Percentiles rank a stretch among this genome's conserved stretches.
Conservation (phyloP, 2,797 vertebrate species). For the Danio tinwini region DNA sequence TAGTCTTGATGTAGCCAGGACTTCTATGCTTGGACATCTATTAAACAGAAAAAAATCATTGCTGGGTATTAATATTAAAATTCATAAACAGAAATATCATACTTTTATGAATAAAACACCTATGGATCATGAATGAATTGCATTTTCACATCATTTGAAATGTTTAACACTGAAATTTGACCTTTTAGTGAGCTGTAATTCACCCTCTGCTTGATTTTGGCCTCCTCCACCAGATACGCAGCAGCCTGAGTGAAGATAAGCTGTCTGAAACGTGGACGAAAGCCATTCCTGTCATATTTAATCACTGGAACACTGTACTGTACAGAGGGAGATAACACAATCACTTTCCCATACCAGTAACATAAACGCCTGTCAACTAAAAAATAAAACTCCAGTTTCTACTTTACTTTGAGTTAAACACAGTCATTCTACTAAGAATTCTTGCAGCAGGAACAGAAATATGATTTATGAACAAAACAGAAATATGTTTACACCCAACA, state of each 20-base stretch:
- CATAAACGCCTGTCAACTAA: neutral
- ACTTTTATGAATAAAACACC: neutral
- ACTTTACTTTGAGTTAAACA: neutral
- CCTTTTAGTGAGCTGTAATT: conserved; percentile 87
- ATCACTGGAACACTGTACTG: conserved; percentile 89
- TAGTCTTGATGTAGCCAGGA: too few relatives aligned
- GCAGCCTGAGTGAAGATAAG: conserved; percentile 88
- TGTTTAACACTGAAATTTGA: conserved; percentile 56
- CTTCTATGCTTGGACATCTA: too few relatives aligned
- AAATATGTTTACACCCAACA: neutral
- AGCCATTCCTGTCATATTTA: conserved; percentile 94
- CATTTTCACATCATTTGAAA: neutral
- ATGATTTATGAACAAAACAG: neutral
- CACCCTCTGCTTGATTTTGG: conserved; percentile 93
- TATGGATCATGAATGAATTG: neutral
- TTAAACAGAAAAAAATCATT: too few relatives aligned
- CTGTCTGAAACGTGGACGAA: conserved; percentile 85
- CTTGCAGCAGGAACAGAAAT: neutral
- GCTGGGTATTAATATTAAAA: neutral
- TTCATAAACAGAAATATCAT: neutral
- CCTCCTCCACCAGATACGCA: conserved; percentile 84
- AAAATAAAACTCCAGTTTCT: neutral
- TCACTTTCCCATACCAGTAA: neutral
- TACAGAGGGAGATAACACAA: conserved; percentile 3
- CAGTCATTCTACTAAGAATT: neutral